Percentiles rank a stretch among this genome's conserved stretches.
These are phyloP conservation scores for Illadopsis cleaveri DNA, from an alignment of 2,113 vertebrate species.

Conservation along the genomic window DNA sequence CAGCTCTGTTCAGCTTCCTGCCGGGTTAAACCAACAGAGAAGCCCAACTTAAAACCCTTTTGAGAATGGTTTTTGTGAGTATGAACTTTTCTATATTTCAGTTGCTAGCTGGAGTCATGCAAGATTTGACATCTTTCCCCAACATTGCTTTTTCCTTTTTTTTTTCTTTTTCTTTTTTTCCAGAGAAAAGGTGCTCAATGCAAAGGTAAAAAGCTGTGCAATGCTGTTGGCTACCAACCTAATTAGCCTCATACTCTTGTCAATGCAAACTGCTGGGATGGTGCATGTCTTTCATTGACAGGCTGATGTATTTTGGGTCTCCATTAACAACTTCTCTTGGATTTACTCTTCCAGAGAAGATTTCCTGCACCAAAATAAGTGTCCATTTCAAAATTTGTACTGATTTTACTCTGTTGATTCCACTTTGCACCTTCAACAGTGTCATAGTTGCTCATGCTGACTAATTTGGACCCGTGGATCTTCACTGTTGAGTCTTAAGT, in stretches of 20 bases:
- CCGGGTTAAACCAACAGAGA: neutral
- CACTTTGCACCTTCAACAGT: neutral
- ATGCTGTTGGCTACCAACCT: neutral
- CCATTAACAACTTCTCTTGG: neutral
- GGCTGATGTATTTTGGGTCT: neutral
- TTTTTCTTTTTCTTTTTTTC: neutral
- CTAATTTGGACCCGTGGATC: neutral
- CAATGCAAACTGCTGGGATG: neutral
- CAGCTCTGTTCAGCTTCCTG: neutral
- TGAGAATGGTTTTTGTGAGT: neutral
- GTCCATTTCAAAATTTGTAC: neutral
- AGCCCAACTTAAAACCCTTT: neutral
- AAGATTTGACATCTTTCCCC: neutral
- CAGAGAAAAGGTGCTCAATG: neutral
- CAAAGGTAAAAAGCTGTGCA: neutral
- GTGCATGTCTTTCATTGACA: neutral
- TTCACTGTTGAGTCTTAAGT: neutral
- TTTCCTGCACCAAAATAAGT: neutral
- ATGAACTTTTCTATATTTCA: neutral
- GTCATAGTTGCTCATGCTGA: neutral
- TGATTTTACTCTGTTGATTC: neutral
- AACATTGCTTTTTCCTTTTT: neutral
- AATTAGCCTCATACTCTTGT: neutral
- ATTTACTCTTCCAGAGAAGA: neutral
- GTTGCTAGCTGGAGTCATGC: neutral